Evolutionary conservation across 2,113 vertebrate species (phyloP).

Genomic region (Jaculus jaculus): DNA sequence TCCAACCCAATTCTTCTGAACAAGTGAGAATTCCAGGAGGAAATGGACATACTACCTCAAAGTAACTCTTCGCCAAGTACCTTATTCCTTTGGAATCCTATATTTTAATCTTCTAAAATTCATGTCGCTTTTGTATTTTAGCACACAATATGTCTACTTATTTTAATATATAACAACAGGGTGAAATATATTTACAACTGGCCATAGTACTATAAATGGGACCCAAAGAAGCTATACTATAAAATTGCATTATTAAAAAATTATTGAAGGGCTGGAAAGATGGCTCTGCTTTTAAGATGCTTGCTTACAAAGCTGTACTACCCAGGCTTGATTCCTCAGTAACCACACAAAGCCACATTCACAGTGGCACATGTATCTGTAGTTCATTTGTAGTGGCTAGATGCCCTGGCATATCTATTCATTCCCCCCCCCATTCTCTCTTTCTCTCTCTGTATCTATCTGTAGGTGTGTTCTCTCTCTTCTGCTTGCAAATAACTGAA

Average conservation of each 20-base stretch:
- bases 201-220: background rate
- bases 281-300: too few relatives aligned
- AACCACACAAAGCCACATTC: too few relatives aligned
- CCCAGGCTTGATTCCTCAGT: too few relatives aligned
- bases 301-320: too few relatives aligned
- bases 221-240: background rate
- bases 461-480: too few relatives aligned
- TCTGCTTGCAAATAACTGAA: too few relatives aligned
- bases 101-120: slow-evolving; percentile 44
- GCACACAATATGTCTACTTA: background rate
- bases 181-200: slow-evolving; percentile 24
- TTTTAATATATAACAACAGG: background rate
- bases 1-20: slow-evolving; percentile 41
- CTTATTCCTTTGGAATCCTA: background rate
- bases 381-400: too few relatives aligned
- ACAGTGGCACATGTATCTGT: too few relatives aligned
- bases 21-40: slow-evolving; percentile 21
- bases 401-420: too few relatives aligned
- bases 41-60: background rate
- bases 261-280: background rate
- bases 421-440: too few relatives aligned
- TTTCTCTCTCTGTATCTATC: too few relatives aligned
- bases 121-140: background rate
- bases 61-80: background rate
- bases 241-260: background rate